phyloP scores from a whole-genome alignment of 2,888 invertebrate genomes.

The Pomacea canaliculata region DNA sequence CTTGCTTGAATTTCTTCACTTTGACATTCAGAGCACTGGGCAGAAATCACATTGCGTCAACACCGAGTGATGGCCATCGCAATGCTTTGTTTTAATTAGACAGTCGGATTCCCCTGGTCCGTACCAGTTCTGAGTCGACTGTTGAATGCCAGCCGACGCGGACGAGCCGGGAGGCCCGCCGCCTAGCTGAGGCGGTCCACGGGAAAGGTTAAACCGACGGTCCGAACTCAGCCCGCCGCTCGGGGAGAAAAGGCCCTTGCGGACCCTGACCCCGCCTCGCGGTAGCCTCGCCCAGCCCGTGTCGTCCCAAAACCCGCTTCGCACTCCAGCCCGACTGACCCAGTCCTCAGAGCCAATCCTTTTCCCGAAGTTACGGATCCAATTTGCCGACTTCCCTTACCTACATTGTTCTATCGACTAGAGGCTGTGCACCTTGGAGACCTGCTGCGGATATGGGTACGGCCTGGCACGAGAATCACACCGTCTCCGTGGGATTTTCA shows the following conservation, averaged over 20 bases:
- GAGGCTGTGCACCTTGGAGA: slow-evolving; percentile 81
- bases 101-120: no score
- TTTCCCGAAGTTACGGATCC: slow-evolving; percentile 77
- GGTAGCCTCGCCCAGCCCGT: slow-evolving; percentile 58
- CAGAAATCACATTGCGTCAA: no score
- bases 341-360: slow-evolving; percentile 82
- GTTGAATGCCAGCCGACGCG: slow-evolving; percentile 30
- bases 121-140: no score
- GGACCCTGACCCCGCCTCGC: background rate
- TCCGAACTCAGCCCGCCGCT: slow-evolving; percentile 41
- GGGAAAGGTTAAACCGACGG: slow-evolving; percentile 55
- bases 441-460: slow-evolving; percentile 83
- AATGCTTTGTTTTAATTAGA: no score
- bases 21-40: no score
- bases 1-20: no score
- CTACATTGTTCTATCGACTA: slow-evolving; percentile 22
- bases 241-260: background rate
- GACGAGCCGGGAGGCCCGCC: slow-evolving; percentile 32
- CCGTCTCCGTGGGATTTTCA: slow-evolving; percentile 70
- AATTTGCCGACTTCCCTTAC: slow-evolving; percentile 72
- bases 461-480: slow-evolving; percentile 72
- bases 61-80: no score
- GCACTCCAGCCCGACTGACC: slow-evolving; percentile 73
- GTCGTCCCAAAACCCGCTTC: slow-evolving; percentile 69
- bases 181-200: slow-evolving; percentile 61